These are phyloP conservation scores for Rhamnusium bicolor DNA, from an alignment of 2,888 invertebrate genomes.

Conservation along the genomic window DNA sequence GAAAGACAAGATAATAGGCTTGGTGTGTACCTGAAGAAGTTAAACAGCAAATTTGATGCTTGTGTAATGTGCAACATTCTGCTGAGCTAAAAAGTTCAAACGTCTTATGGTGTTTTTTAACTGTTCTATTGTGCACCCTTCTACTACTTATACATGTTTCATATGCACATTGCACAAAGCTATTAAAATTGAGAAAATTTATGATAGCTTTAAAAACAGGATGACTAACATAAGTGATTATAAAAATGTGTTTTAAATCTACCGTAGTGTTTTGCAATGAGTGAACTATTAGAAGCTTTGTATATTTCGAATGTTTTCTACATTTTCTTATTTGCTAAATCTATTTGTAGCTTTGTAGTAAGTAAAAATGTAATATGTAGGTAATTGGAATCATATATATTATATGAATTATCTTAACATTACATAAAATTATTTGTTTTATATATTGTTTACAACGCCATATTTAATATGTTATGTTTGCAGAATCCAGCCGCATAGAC, in stretches of 20 bases:
- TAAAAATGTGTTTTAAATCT: slow-evolving; percentile 49
- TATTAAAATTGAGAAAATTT: slow-evolving; percentile 47
- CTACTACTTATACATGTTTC: slow-evolving; percentile 43
- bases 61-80: slow-evolving; percentile 65
- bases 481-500: slow-evolving; percentile 70
- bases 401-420: slow-evolving; percentile 54
- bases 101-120: slow-evolving; percentile 47
- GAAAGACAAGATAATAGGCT: slow-evolving; percentile 45
- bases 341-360: slow-evolving; percentile 67
- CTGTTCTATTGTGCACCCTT: slow-evolving; percentile 48
- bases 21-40: slow-evolving; percentile 54
- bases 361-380: slow-evolving; percentile 64
- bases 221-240: slow-evolving; percentile 52
- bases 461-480: slow-evolving; percentile 70
- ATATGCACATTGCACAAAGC: slow-evolving; percentile 60
- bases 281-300: slow-evolving; percentile 62
- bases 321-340: slow-evolving; percentile 62
- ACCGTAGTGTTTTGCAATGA: slow-evolving; percentile 61
- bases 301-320: slow-evolving; percentile 61
- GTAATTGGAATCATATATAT: slow-evolving; percentile 56
- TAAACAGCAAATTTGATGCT: slow-evolving; percentile 54
- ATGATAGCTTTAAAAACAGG: slow-evolving; percentile 47
- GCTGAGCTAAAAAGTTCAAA: slow-evolving; percentile 51
- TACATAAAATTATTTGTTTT: slow-evolving; percentile 50
- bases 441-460: slow-evolving; percentile 62